These are phyloP conservation scores for Hippopotamyrus pictus DNA, from an alignment of 2,797 vertebrate genomes.

Conservation along the genomic window DNA sequence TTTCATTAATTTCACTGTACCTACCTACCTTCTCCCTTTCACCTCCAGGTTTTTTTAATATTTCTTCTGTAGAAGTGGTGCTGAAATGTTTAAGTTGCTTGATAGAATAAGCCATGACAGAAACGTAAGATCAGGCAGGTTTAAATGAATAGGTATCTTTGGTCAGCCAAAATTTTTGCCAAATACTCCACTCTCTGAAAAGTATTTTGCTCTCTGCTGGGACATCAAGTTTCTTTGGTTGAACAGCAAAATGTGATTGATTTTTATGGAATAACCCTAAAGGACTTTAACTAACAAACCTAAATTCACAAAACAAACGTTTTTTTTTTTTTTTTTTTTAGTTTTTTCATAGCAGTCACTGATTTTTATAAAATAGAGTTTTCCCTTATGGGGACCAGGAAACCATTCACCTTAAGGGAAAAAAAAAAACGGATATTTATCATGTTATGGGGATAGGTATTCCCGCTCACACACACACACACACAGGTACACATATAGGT, in stretches of 20 bases:
- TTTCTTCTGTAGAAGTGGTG: background rate
- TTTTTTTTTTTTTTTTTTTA: background rate
- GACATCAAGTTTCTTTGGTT: slow-evolving; percentile 38
- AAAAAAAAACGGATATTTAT: background rate
- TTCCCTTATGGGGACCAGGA: background rate
- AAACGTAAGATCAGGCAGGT: background rate
- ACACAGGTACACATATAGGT: slow-evolving; percentile 35
- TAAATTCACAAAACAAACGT: slow-evolving; percentile 34
- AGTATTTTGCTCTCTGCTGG: slow-evolving; percentile 47
- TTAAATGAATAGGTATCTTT: slow-evolving; percentile 19
- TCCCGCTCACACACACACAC: background rate
- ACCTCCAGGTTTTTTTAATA: background rate
- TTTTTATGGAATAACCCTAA: slow-evolving; percentile 52
- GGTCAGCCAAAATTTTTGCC: background rate
- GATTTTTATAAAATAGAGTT: background rate
- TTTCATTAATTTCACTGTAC: background rate
- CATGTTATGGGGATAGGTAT: background rate
- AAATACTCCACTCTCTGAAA: slow-evolving; percentile 50
- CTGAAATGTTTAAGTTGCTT: slow-evolving; percentile 6
- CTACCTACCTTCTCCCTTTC: background rate
- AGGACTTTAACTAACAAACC: slow-evolving; percentile 62
- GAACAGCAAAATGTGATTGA: slow-evolving; percentile 60
- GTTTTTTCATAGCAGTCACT: background rate
- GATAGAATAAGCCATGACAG: background rate
- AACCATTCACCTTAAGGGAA: background rate